phyloP scores from a whole-genome alignment of 2,113 vertebrate species.

The Tupaia tana region DNA sequence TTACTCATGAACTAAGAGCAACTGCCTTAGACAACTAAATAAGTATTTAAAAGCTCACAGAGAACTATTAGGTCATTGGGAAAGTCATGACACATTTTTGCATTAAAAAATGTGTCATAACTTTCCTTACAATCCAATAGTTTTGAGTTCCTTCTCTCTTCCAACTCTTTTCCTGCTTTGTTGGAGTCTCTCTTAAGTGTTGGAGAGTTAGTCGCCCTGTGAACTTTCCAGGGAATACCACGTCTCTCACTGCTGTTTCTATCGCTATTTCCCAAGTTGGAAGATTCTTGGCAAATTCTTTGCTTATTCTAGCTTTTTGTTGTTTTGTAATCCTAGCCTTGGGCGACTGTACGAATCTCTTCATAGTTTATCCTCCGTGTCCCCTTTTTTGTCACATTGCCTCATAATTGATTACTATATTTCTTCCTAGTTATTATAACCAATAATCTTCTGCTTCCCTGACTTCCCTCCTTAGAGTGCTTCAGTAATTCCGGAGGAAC shows the following conservation, averaged over 20 bases:
- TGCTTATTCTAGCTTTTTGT: neutral
- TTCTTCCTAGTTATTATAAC: neutral
- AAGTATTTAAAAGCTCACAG: neutral
- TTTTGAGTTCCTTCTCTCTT: neutral
- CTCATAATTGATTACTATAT: neutral
- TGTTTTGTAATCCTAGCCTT: neutral
- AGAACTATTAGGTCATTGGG: neutral
- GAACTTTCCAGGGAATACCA: neutral
- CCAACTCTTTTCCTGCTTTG: neutral
- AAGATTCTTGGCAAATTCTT: slow-evolving; percentile 10
- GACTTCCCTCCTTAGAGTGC: neutral
- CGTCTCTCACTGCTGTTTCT: neutral
- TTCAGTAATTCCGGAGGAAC: neutral
- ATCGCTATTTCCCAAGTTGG: neutral
- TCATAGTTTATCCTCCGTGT: neutral
- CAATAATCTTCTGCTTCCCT: neutral
- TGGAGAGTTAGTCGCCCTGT: neutral
- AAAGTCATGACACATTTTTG: no score
- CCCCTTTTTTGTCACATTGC: neutral
- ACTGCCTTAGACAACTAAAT: slow-evolving; percentile 1
- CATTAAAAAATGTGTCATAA: no score
- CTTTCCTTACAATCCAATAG: no score
- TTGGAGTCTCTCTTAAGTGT: neutral
- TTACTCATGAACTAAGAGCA: neutral
- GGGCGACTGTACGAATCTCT: neutral